Evolutionary conservation across 2,797 vertebrate species (phyloP).

Genomic region (Hippoglossus hippoglossus): DNA sequence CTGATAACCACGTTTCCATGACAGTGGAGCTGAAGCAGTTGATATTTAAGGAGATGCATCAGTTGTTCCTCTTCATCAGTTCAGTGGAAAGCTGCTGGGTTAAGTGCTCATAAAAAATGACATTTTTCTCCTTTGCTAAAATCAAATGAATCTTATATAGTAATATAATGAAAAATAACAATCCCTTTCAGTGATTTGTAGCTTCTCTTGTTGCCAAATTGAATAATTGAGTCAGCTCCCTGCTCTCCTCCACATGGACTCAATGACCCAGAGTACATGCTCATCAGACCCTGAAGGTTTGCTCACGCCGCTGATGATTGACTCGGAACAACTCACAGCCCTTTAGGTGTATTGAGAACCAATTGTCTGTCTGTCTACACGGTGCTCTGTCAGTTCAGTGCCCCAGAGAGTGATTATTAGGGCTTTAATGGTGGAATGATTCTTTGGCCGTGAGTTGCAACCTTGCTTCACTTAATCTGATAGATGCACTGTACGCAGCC

Average conservation of each 20-base stretch:
- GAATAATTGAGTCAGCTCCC: slow-evolving; percentile 1
- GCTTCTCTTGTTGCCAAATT: slow-evolving; percentile 4
- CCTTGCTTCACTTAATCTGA: slow-evolving; percentile 36
- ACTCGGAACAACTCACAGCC: slow-evolving; percentile 27
- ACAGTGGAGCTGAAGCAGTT: slow-evolving; percentile 41
- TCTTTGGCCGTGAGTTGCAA: slow-evolving; percentile 35
- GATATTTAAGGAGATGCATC: slow-evolving; percentile 39
- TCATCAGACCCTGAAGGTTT: slow-evolving; percentile 18
- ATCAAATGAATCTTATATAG: not conserved
- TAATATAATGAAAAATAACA: not conserved
- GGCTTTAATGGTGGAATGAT: slow-evolving; percentile 48
- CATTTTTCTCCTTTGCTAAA: not conserved
- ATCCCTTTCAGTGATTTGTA: not conserved
- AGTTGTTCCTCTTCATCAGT: slow-evolving; percentile 7
- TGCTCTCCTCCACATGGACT: slow-evolving; percentile 6
- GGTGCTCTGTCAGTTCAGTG: slow-evolving; percentile 34
- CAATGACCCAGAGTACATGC: slow-evolving; percentile 13
- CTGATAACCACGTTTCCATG: slow-evolving; percentile 34
- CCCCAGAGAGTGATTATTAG: slow-evolving; percentile 46
- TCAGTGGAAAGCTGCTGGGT: not conserved
- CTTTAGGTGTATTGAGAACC: slow-evolving; percentile 15
- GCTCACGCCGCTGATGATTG: slow-evolving; percentile 20
- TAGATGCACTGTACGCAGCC: slow-evolving; percentile 30
- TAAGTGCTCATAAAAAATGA: not conserved
- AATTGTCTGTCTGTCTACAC: slow-evolving; percentile 37